phyloP scores from a whole-genome alignment of 53 echinoderm and acorn worm genomes.

The Luidia sarsii region DNA sequence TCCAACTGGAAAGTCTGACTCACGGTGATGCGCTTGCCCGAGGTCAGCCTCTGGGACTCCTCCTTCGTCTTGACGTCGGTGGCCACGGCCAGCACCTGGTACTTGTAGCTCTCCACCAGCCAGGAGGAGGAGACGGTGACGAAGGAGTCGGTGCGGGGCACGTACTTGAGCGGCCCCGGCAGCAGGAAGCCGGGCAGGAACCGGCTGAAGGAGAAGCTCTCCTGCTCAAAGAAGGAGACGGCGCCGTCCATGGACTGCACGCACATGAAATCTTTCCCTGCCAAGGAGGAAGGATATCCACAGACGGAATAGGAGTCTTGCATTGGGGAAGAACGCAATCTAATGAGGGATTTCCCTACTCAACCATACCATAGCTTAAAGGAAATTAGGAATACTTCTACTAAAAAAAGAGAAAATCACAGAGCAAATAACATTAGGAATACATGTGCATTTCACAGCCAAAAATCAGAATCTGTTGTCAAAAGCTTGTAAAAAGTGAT shows the following conservation, averaged over 20 bases:
- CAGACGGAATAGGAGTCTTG: too few species aligned
- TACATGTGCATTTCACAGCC: too few species aligned
- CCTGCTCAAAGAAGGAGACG: slow-evolving; percentile 97
- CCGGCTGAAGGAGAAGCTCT: slow-evolving; percentile 97
- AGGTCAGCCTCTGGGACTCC: slow-evolving; percentile 87
- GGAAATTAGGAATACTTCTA: too few species aligned
- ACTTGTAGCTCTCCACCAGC: slow-evolving; percentile 97
- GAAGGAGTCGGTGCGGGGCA: slow-evolving; percentile 94
- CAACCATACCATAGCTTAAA: too few species aligned
- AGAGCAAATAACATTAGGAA: too few species aligned
- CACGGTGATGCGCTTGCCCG: slow-evolving; percentile 90
- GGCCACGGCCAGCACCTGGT: slow-evolving; percentile 95
- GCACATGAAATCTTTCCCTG: slow-evolving; percentile 98
- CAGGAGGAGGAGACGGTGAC: slow-evolving; percentile 93
- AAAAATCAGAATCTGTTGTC: too few species aligned
- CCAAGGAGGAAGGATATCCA: too few species aligned
- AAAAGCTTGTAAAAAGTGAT: too few species aligned
- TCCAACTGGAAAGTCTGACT: too few species aligned
- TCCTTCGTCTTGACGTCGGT: slow-evolving; percentile 86
- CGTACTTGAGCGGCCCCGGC: slow-evolving; percentile 81
- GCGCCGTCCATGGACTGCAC: slow-evolving; percentile 97
- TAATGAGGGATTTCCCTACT: too few species aligned
- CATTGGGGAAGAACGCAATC: too few species aligned
- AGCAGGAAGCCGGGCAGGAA: slow-evolving; percentile 96
- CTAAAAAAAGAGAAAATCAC: too few species aligned